Evolutionary conservation across 2,113 vertebrate genomes (phyloP), one percentile per base, ranked within the genome.

Genomic region (Xenopus laevis): DNA sequence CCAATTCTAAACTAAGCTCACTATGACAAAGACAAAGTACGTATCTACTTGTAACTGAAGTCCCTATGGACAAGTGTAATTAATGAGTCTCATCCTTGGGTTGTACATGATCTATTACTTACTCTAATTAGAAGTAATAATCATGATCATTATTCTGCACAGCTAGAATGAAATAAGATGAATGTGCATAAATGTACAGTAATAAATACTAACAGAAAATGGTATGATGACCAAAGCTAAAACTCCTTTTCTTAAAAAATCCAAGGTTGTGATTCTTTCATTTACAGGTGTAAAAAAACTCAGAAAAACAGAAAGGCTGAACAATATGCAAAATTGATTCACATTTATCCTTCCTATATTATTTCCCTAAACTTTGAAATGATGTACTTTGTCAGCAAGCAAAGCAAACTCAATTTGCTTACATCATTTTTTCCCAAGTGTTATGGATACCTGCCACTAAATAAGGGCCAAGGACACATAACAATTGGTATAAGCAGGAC

Each of bases 101-200:
- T 93, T 92, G 91, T 82, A 93, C 92, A 95, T 98, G 96, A 99
- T 99, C 94, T 95, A 99, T 98, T 96, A 97, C 96, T 98, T 99
- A 96, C 97, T 97, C 94, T 99, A 99, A 99, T 99, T 99, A 99
- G 96, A 97, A 98, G 98, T 99, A 97, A 98, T 99, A 99, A 99
- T 97, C 96, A 94, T 94, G 96, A 98, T 95, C 96, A 98, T 98
- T 97, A 97, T 89, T 91, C 95, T 96, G 95, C 93, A 97, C 96
- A 94, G 90, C 92, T 88, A 86, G 89, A 90, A 90, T 93, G 93
- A 92, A 92, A 90, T 86, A 89, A 95, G 96, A 99, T 94, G 91
- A 95, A 99, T 98, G 92, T 92, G 86, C 89, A 80, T 88, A 90
- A 93, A 89, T 88, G 91, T 92, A n/a, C n/a, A n/a, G n/a, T n/a